Evolutionary conservation across 37 sponge, comb jelly and placozoan genomes (phyloP).

Genomic region (Ianthella basta): DNA sequence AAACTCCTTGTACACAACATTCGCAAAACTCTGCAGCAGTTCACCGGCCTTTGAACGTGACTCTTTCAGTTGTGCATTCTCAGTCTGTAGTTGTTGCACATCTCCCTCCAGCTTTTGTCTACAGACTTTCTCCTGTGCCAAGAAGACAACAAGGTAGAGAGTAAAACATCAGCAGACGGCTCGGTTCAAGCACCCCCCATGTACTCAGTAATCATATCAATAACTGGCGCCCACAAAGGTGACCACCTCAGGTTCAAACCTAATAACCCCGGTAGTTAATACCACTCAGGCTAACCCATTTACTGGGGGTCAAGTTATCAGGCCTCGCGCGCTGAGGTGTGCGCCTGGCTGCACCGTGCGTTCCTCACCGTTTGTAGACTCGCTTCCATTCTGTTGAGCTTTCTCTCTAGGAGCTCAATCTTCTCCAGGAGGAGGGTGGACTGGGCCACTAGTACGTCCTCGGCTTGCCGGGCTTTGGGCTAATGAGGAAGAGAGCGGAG

Average conservation of each 20-base stretch:
- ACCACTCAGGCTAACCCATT: neutral
- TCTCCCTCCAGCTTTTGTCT: conserved; percentile 64
- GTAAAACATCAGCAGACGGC: conserved; percentile 1
- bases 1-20: conserved; percentile 26
- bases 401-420: conserved; percentile 58
- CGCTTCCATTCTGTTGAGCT: conserved; percentile 57
- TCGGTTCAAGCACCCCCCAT: too few species aligned
- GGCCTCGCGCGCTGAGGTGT: neutral
- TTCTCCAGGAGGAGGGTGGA: conserved; percentile 22
- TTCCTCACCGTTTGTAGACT: conserved; percentile 26
- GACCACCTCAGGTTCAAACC: too few species aligned
- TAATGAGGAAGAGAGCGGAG: neutral
- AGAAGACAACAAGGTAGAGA: neutral
- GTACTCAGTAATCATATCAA: too few species aligned
- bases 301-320: neutral
- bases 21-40: conserved; percentile 62
- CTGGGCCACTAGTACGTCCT: neutral
- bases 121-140: conserved; percentile 50
- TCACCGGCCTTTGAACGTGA: conserved; percentile 38
- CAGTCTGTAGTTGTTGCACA: conserved; percentile 54
- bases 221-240: too few species aligned
- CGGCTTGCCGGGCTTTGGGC: neutral
- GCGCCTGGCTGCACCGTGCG: neutral
- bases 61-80: conserved; percentile 50
- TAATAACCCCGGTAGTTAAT: neutral